phyloP scores from a whole-genome alignment of 2,797 vertebrate genomes.

The Emys orbicularis region DNA sequence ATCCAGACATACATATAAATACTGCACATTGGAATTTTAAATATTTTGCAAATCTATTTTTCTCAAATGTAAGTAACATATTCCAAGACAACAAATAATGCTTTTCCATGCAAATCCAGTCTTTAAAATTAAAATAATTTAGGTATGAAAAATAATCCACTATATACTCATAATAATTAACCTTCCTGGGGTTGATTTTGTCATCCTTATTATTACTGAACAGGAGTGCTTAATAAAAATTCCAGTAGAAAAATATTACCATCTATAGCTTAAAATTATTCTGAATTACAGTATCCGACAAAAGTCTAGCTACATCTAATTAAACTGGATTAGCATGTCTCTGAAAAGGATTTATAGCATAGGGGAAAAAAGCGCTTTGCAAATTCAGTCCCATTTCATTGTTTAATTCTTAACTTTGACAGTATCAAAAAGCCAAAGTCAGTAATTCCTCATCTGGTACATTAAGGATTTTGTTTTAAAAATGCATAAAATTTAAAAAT shows the following conservation, averaged over 20 bases:
- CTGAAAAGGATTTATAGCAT: slow-evolving; percentile 61
- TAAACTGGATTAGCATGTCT: slow-evolving; percentile 74
- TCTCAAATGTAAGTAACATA: slow-evolving; percentile 37
- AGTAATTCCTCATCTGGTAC: background rate
- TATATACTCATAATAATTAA: slow-evolving; percentile 72
- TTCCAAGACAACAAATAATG: slow-evolving; percentile 28
- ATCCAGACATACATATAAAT: background rate
- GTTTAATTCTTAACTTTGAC: background rate
- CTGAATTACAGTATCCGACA: slow-evolving; percentile 70
- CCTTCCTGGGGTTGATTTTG: slow-evolving; percentile 72
- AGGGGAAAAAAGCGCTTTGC: slow-evolving; percentile 26
- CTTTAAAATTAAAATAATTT: slow-evolving; percentile 74
- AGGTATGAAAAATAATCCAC: slow-evolving; percentile 50
- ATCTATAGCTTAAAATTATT: slow-evolving; percentile 70
- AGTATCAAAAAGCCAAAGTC: background rate
- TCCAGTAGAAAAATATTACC: slow-evolving; percentile 74
- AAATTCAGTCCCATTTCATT: slow-evolving; percentile 44
- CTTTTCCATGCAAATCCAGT: slow-evolving; percentile 66
- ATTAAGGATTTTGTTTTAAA: background rate
- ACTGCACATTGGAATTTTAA: background rate
- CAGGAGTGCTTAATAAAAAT: slow-evolving; percentile 74
- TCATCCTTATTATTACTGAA: slow-evolving; percentile 70
- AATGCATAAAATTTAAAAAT: background rate
- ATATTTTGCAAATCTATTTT: slow-evolving; percentile 36
- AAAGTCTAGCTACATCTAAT: slow-evolving; percentile 73